These are phyloP conservation scores for Gonatopus flavifemur DNA, from an alignment of 1,140 invertebrate genomes.

Conservation along the genomic window DNA sequence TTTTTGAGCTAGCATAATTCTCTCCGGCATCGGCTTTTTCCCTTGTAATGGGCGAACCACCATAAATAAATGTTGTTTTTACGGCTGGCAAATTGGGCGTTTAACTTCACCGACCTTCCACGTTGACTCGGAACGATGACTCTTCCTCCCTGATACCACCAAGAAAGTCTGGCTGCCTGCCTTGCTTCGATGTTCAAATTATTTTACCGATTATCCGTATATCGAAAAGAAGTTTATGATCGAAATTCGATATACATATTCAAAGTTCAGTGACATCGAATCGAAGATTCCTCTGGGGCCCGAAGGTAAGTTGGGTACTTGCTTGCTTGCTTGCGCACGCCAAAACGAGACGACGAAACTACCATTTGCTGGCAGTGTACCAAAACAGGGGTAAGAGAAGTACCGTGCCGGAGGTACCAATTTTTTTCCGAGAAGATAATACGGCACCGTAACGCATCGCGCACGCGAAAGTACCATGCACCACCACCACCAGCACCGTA, in stretches of 20 bases:
- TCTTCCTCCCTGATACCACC: neutral
- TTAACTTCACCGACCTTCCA: conserved; percentile 47
- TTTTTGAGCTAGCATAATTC: conserved; percentile 48
- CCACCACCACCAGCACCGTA: conserved; percentile 4
- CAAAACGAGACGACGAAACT: conserved; percentile 32
- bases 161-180: too few relatives aligned
- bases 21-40: conserved; percentile 45
- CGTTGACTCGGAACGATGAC: conserved; percentile 9
- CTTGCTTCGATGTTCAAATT: conserved; percentile 12
- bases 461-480: conserved; percentile 31
- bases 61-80: conserved; percentile 60
- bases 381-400: conserved; percentile 3
- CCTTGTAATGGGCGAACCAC: conserved; percentile 46
- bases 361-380: conserved; percentile 20
- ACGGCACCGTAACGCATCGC: conserved; percentile 31
- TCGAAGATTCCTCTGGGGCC: conserved; percentile 14
- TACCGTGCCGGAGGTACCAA: conserved; percentile 30
- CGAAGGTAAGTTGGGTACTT: conserved; percentile 10
- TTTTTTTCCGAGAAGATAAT: conserved; percentile 36
- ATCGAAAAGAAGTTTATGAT: conserved; percentile 5
- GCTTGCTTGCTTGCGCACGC: conserved; percentile 19
- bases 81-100: conserved; percentile 57
- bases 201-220: conserved; percentile 30
- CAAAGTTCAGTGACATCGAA: neutral
- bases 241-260: neutral